These are phyloP conservation scores for Scaeva pyrastri DNA, from an alignment of 2,888 invertebrate species.

Conservation along the genomic window DNA sequence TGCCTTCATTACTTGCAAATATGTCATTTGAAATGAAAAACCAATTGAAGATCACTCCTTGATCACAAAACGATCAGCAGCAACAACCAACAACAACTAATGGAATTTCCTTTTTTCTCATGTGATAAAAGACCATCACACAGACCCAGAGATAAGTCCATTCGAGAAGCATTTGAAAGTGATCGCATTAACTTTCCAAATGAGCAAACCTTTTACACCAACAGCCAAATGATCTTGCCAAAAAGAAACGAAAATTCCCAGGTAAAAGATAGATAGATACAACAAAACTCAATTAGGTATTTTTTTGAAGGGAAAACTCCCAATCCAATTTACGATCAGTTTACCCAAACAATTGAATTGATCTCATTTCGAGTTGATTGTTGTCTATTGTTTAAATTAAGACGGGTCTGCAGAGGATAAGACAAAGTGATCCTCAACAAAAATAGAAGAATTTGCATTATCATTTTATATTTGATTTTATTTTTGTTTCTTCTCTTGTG, in stretches of 20 bases:
- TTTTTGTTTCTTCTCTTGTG: conserved; percentile 15
- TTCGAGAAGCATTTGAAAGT: conserved; percentile 51
- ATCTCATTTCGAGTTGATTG: conserved; percentile 71
- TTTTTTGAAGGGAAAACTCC: conserved; percentile 22
- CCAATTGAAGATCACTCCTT: conserved; percentile 63
- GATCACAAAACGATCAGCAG: conserved; percentile 43
- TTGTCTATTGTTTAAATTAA: conserved; percentile 57
- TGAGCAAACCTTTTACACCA: conserved; percentile 66
- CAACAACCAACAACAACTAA: conserved; percentile 55
- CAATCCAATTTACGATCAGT: conserved; percentile 69
- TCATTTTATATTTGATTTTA: conserved; percentile 31
- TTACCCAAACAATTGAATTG: conserved; percentile 61
- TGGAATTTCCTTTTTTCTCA: conserved; percentile 40
- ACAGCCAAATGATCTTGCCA: conserved; percentile 46
- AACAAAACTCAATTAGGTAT: conserved; percentile 73
- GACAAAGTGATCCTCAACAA: conserved; percentile 47
- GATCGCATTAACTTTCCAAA: conserved; percentile 77
- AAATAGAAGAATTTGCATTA: conserved; percentile 66
- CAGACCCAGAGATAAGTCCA: conserved; percentile 56
- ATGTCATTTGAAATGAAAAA: conserved; percentile 72
- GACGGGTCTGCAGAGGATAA: conserved; percentile 43
- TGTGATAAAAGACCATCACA: conserved; percentile 24
- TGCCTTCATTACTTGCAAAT: conserved; percentile 76
- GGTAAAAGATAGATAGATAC: conserved; percentile 8
- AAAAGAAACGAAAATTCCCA: conserved; percentile 28